phyloP scores from a whole-genome alignment of 1,140 invertebrate species.

The Chrysoperla carnea region DNA sequence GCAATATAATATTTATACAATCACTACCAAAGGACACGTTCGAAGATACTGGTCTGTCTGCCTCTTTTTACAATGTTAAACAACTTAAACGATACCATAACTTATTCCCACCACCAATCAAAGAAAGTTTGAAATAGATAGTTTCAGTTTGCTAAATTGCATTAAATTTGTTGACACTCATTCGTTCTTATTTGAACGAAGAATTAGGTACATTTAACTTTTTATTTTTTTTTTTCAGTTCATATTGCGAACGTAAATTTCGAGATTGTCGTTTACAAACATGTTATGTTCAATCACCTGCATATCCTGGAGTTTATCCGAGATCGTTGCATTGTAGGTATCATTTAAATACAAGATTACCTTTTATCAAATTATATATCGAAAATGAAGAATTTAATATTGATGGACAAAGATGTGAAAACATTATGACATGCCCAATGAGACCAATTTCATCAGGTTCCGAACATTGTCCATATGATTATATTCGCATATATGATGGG shows the following conservation, averaged over 20 bases:
- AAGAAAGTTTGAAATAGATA: too few relatives aligned
- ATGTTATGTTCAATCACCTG: constrained; percentile 83
- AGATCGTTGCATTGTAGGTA: constrained; percentile 78
- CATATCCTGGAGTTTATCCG: constrained; percentile 81
- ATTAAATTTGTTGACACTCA: too few relatives aligned
- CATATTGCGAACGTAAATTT: constrained; percentile 74
- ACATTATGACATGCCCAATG: constrained; percentile 89
- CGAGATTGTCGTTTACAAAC: constrained; percentile 72
- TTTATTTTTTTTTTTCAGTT: constrained; percentile 32
- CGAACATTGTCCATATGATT: constrained; percentile 79
- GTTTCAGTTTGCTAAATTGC: too few relatives aligned
- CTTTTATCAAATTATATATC: constrained; percentile 81
- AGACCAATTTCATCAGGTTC: constrained; percentile 69
- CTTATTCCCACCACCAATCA: too few relatives aligned
- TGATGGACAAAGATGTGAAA: constrained; percentile 82
- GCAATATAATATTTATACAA: too few relatives aligned
- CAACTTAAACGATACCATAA: too few relatives aligned
- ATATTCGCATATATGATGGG: constrained; percentile 78
- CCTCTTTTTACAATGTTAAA: too few relatives aligned
- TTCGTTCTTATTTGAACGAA: too few relatives aligned
- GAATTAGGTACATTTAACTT: too few relatives aligned
- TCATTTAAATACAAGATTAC: constrained; percentile 66
- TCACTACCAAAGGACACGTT: too few relatives aligned
- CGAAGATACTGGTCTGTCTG: too few relatives aligned
- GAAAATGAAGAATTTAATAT: constrained; percentile 89